phyloP scores from a whole-genome alignment of 2,888 invertebrate genomes.

The Omphaloscelis lunosa region DNA sequence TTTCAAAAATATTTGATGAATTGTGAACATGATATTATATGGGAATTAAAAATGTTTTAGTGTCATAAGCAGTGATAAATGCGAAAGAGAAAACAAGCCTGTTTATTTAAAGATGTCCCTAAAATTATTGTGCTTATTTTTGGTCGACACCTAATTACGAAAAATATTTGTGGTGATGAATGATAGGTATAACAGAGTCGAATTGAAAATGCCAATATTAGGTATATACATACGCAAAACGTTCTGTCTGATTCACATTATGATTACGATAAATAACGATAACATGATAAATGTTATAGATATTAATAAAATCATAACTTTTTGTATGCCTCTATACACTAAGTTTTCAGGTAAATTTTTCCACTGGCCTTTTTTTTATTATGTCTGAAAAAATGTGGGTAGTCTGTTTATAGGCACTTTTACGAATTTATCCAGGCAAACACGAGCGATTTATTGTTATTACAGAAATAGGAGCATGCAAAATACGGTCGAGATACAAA shows the following conservation, averaged over 20 bases:
- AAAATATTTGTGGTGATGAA: constrained; percentile 36
- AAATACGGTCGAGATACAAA: constrained; percentile 57
- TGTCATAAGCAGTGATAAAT: constrained; percentile 8
- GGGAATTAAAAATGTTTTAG: constrained; percentile 31
- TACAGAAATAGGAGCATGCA: constrained; percentile 59
- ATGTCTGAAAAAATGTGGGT: constrained; percentile 28
- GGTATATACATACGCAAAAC: background rate
- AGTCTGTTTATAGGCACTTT: constrained; percentile 35
- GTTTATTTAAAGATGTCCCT: constrained; percentile 37
- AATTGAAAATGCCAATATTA: constrained; percentile 8
- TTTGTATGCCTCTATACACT: background rate
- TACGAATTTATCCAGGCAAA: constrained; percentile 32
- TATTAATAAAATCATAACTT: constrained; percentile 23
- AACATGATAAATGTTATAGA: constrained; percentile 29
- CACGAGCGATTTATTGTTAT: constrained; percentile 59
- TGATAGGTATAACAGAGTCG: background rate
- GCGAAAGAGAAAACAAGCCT: constrained; percentile 9
- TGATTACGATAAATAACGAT: constrained; percentile 40
- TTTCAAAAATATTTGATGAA: constrained; percentile 56
- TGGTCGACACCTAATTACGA: constrained; percentile 29
- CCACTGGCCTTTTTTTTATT: constrained; percentile 29
- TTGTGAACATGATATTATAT: constrained; percentile 21
- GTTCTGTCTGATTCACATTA: constrained; percentile 42
- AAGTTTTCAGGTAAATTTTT: constrained; percentile 37
- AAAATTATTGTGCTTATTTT: constrained; percentile 28